A percentile compares a stretch with the other conserved stretches of the same genome.
Conservation (phyloP, 1,140 invertebrate species). For the Drosophila pallidifrons region DNA sequence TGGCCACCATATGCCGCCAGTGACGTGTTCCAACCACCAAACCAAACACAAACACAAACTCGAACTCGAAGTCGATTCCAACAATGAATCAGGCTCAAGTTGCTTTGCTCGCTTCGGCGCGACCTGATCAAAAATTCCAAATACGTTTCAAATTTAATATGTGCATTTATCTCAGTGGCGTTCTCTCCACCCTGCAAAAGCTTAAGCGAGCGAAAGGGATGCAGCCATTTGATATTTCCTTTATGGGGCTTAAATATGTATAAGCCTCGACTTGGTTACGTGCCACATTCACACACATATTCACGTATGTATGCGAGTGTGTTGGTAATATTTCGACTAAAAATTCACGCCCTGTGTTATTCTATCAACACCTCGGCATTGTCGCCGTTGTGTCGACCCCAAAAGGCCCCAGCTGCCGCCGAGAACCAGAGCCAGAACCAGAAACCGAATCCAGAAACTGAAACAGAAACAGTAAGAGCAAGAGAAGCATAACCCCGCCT, state of each 20-base stretch:
- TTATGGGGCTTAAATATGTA: constrained; percentile 83
- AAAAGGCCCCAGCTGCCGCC: constrained; percentile 4
- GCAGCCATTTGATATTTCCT: constrained; percentile 72
- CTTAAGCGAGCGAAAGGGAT: constrained; percentile 35
- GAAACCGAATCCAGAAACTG: constrained; percentile 13
- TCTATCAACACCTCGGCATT: constrained; percentile 81
- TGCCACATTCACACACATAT: constrained; percentile 15
- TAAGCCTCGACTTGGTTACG: constrained; percentile 70
- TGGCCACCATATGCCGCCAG: constrained; percentile 48
- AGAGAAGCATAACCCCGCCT: background rate
- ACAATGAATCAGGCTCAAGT: constrained; percentile 17
- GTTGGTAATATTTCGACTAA: constrained; percentile 71
- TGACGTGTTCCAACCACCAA: constrained; percentile 22
- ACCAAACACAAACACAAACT: background rate
- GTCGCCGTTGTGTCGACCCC: constrained; percentile 50
- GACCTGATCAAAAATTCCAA: constrained; percentile 80
- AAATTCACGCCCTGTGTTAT: constrained; percentile 80
- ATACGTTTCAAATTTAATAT: constrained; percentile 84
- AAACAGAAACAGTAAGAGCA: background rate
- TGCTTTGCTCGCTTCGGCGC: constrained; percentile 20
- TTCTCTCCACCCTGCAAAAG: background rate
- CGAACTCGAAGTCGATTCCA: background rate
- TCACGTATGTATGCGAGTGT: constrained; percentile 23
- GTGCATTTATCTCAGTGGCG: constrained; percentile 70
- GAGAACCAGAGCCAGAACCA: background rate